These are phyloP conservation scores for Dichetophora obliterata DNA, from an alignment of 2,888 invertebrate genomes.

Conservation along the genomic window DNA sequence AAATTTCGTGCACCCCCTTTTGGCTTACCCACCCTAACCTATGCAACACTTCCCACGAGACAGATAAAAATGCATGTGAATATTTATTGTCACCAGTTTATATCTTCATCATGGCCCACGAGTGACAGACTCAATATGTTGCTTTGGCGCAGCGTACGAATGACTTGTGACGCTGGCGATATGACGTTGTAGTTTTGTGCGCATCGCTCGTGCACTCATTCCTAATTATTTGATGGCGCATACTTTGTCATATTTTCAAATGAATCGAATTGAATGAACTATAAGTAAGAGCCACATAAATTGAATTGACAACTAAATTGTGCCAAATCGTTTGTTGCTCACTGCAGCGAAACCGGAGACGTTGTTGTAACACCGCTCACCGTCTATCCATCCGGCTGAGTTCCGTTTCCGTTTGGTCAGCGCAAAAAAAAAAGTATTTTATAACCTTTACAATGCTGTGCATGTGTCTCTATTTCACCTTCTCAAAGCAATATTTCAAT, in stretches of 20 bases:
- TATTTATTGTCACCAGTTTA: neutral
- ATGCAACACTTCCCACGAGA: conserved; percentile 42
- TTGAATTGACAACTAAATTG: conserved; percentile 68
- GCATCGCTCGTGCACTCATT: neutral
- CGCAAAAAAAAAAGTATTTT: conserved; percentile 39
- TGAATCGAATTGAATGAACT: neutral
- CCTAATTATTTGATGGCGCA: neutral
- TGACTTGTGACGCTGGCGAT: conserved; percentile 44
- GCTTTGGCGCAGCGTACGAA: conserved; percentile 34
- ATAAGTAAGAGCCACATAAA: conserved; percentile 56
- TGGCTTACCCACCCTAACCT: neutral
- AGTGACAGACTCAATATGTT: conserved; percentile 51
- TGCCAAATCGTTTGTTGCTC: conserved; percentile 50
- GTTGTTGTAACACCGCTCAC: conserved; percentile 54
- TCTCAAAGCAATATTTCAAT: too few species aligned
- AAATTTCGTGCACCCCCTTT: conserved; percentile 39
- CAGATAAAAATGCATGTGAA: conserved; percentile 4
- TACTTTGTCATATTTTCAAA: conserved; percentile 3
- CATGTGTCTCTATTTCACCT: too few species aligned
- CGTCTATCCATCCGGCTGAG: conserved; percentile 62
- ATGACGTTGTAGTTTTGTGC: neutral
- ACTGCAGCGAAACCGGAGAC: conserved; percentile 61
- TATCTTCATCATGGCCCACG: conserved; percentile 28
- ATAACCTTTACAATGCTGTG: neutral
- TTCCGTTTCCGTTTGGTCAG: conserved; percentile 62